phyloP scores from a whole-genome alignment of 1,140 invertebrate genomes.

The Portunus trituberculatus region DNA sequence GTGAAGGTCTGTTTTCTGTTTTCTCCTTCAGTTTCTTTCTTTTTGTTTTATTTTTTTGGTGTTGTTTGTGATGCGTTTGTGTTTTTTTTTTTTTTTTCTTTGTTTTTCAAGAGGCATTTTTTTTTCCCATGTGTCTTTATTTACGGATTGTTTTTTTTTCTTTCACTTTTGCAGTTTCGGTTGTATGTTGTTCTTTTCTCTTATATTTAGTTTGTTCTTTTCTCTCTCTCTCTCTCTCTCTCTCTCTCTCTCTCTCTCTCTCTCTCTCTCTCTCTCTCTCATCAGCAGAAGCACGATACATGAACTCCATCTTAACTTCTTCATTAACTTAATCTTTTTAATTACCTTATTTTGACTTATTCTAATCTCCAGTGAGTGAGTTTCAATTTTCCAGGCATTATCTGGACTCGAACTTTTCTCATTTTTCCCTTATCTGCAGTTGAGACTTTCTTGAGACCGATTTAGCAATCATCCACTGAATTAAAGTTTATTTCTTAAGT shows the following conservation, averaged over 20 bases:
- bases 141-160: too few species aligned
- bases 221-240: not conserved
- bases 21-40: too few species aligned
- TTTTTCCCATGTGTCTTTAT: too few species aligned
- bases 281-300: not conserved
- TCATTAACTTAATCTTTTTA: not conserved
- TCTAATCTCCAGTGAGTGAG: not conserved
- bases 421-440: not conserved
- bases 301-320: not conserved
- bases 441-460: not conserved
- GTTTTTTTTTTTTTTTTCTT: too few species aligned
- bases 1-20: too few species aligned
- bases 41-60: too few species aligned
- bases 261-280: not conserved
- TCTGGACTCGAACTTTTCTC: not conserved
- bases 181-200: too few species aligned
- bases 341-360: not conserved
- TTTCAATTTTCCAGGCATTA: not conserved
- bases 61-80: too few species aligned
- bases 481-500: not conserved
- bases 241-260: conserved; percentile 5
- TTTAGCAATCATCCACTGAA: not conserved
- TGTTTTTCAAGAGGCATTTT: too few species aligned
- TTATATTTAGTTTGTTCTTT: not conserved
- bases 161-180: too few species aligned